These are phyloP conservation scores for Rhamnusium bicolor DNA, from an alignment of 2,888 invertebrate species.

Conservation along the genomic window DNA sequence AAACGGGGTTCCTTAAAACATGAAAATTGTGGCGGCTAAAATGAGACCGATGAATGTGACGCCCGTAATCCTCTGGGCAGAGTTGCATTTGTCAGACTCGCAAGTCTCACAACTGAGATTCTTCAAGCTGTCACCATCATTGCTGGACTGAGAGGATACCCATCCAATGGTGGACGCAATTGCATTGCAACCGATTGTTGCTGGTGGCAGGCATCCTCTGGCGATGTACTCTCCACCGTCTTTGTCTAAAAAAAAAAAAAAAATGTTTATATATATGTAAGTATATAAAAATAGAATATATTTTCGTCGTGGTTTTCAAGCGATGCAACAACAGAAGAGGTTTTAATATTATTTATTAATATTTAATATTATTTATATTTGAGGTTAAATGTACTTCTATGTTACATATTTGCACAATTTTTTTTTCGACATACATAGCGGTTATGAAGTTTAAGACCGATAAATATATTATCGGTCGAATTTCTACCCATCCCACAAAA, in stretches of 20 bases:
- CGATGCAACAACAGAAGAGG: no score
- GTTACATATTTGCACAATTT: no score
- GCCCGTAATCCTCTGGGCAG: slow-evolving; percentile 56
- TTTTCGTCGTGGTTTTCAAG: no score
- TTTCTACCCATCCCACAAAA: no score
- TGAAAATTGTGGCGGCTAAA: slow-evolving; percentile 60
- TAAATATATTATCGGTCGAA: no score
- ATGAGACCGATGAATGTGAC: slow-evolving; percentile 59
- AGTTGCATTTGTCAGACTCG: slow-evolving; percentile 65
- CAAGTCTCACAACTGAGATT: slow-evolving; percentile 62
- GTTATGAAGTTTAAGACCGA: no score
- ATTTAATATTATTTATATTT: no score
- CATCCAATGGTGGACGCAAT: slow-evolving; percentile 59
- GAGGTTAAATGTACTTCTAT: no score
- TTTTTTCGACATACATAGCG: no score
- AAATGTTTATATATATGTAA: no score
- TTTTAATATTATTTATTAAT: no score
- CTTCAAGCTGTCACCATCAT: slow-evolving; percentile 48
- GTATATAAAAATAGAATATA: no score
- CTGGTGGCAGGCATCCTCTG: slow-evolving; percentile 61
- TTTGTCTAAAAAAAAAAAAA: slow-evolving; percentile 55
- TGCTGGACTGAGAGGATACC: slow-evolving; percentile 44
- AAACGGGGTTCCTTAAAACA: slow-evolving; percentile 58
- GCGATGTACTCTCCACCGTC: slow-evolving; percentile 62
- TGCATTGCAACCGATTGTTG: slow-evolving; percentile 58